Evolutionary conservation across 2,797 vertebrate species (phyloP).

Genomic region (Valencia hispanica): DNA sequence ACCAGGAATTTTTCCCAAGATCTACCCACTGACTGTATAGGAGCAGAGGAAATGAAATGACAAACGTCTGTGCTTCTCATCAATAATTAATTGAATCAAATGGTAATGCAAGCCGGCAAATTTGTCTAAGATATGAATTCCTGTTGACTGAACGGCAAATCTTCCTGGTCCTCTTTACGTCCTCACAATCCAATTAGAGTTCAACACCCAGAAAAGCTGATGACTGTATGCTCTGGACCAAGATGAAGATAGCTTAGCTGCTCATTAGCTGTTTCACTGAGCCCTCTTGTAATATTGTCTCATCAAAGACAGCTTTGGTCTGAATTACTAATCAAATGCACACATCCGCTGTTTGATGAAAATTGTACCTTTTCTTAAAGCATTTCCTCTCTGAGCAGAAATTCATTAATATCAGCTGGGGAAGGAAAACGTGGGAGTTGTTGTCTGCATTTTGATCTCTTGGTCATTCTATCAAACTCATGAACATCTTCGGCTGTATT

Average conservation of each 20-base stretch:
- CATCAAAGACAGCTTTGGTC: constrained; percentile 73
- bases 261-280: constrained; percentile 76
- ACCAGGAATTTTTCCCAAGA: constrained; percentile 3
- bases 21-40: constrained; percentile 16
- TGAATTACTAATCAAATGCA: constrained; percentile 74
- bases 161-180: constrained; percentile 66
- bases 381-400: constrained; percentile 67
- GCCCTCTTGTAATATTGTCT: constrained; percentile 78
- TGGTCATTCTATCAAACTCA: constrained; percentile 53
- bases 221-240: constrained; percentile 65
- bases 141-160: constrained; percentile 68
- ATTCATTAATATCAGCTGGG: constrained; percentile 67
- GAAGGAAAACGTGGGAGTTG: constrained; percentile 46
- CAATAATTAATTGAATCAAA: constrained; percentile 72
- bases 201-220: constrained; percentile 55
- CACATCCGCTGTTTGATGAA: constrained; percentile 77
- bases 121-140: constrained; percentile 69
- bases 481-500: constrained; percentile 43
- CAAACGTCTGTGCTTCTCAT: constrained; percentile 58
- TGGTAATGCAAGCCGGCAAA: constrained; percentile 67
- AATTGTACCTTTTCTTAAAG: constrained; percentile 73
- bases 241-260: constrained; percentile 70
- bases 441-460: constrained; percentile 41
- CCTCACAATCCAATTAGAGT: constrained; percentile 75
- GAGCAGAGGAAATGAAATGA: constrained; percentile 37